Evolutionary conservation across 1,140 invertebrate genomes (phyloP).

Genomic region (Lordiphosa mommai): DNA sequence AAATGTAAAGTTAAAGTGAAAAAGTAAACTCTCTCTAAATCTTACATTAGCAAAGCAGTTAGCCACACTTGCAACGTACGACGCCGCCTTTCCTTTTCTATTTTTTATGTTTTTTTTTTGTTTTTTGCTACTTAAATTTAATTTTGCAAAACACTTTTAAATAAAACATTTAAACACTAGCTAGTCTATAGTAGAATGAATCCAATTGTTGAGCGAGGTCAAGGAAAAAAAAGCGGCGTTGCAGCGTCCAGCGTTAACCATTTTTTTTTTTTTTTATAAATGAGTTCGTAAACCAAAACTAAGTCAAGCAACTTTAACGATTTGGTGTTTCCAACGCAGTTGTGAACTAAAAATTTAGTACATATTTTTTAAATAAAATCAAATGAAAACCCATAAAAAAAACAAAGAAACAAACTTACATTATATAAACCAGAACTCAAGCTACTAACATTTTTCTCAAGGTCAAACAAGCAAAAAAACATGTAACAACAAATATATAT

Average conservation of each 20-base stretch:
- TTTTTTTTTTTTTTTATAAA: conserved; percentile 19
- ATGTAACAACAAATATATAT: conserved; percentile 58
- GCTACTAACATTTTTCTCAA: conserved; percentile 69
- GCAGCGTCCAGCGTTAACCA: too few species aligned
- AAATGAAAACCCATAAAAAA: conserved; percentile 41
- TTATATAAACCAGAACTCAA: conserved; percentile 31
- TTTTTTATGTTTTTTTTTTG: conserved; percentile 3
- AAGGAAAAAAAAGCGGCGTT: too few species aligned
- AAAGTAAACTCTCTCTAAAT: conserved; percentile 20
- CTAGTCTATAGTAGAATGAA: conserved; percentile 57
- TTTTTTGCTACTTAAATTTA: conserved; percentile 36
- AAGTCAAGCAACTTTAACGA: conserved; percentile 67
- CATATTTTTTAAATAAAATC: conserved; percentile 69
- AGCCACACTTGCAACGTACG: conserved; percentile 2
- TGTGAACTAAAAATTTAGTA: conserved; percentile 75
- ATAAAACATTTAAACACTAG: conserved; percentile 46
- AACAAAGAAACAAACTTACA: conserved; percentile 16
- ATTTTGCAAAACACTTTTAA: conserved; percentile 27
- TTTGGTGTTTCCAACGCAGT: conserved; percentile 76
- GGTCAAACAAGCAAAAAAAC: conserved; percentile 47
- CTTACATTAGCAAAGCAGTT: conserved; percentile 5
- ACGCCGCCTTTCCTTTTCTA: neutral
- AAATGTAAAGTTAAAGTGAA: conserved; percentile 38
- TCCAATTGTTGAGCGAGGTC: conserved; percentile 30
- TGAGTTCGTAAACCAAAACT: conserved; percentile 64